phyloP scores from a whole-genome alignment of 2,888 invertebrate genomes.

The Lydus trimaculatus region DNA sequence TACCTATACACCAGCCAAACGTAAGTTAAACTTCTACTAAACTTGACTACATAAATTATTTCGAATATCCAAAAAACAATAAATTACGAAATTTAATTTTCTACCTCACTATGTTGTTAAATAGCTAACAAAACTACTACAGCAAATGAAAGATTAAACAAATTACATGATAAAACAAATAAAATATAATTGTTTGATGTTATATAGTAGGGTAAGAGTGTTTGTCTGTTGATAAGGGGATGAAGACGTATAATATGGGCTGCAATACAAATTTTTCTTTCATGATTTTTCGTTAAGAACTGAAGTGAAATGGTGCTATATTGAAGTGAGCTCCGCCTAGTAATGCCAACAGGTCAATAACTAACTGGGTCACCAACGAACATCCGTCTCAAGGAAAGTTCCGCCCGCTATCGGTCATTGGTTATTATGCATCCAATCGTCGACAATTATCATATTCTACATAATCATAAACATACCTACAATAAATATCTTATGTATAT shows the following conservation, averaged over 20 bases:
- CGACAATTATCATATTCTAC: constrained; percentile 48
- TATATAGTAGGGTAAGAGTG: background rate
- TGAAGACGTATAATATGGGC: background rate
- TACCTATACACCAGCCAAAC: background rate
- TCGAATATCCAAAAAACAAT: background rate
- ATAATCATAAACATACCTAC: constrained; percentile 10
- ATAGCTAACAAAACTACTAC: background rate
- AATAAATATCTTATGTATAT: background rate
- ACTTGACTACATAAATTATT: background rate
- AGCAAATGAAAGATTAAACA: background rate
- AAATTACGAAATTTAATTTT: background rate
- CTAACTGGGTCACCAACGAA: constrained; percentile 57
- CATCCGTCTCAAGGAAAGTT: constrained; percentile 51
- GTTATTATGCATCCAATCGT: constrained; percentile 54
- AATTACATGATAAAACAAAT: background rate
- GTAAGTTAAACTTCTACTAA: background rate
- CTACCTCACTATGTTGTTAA: background rate
- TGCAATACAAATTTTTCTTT: constrained; percentile 8
- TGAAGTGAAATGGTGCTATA: background rate
- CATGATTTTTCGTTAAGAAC: background rate
- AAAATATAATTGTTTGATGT: background rate
- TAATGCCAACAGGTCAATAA: constrained; percentile 55
- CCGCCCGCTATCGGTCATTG: constrained; percentile 54
- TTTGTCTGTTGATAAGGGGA: constrained; percentile 8
- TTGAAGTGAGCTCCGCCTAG: constrained; percentile 49